Evolutionary conservation across 2,113 vertebrate species (phyloP).

Genomic region (Illadopsis cleaveri): DNA sequence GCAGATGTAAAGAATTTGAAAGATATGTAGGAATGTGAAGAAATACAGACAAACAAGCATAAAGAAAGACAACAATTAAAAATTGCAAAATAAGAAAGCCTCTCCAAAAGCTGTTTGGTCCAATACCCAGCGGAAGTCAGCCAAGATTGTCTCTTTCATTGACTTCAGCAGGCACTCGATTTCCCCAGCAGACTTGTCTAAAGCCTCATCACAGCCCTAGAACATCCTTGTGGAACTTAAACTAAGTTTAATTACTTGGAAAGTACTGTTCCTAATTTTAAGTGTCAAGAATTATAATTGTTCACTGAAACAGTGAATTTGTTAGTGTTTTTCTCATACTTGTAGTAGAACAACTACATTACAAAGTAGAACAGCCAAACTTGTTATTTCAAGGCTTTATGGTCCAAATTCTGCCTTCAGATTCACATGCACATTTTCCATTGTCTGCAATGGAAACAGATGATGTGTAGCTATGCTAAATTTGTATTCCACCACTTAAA

Average conservation of each 20-base stretch:
- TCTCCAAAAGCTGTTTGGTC: neutral
- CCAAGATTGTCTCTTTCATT: neutral
- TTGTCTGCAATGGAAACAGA: neutral
- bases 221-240: neutral
- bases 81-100: neutral
- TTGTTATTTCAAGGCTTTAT: neutral
- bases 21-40: neutral
- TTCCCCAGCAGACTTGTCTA: neutral
- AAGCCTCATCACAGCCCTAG: neutral
- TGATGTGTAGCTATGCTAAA: neutral
- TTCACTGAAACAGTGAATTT: neutral
- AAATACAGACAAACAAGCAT: neutral
- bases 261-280: neutral
- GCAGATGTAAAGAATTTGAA: constrained; percentile 8
- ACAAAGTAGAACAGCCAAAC: neutral
- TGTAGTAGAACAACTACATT: neutral
- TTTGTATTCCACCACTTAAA: neutral
- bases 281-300: neutral
- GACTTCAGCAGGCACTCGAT: neutral
- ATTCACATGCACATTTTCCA: neutral
- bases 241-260: neutral
- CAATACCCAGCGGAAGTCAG: neutral
- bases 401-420: neutral
- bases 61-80: neutral
- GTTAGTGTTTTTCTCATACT: neutral